Evolutionary conservation across 2,888 invertebrate species (phyloP), one percentile per base, ranked within the genome.

Genomic region (Pelosia muscerda): DNA sequence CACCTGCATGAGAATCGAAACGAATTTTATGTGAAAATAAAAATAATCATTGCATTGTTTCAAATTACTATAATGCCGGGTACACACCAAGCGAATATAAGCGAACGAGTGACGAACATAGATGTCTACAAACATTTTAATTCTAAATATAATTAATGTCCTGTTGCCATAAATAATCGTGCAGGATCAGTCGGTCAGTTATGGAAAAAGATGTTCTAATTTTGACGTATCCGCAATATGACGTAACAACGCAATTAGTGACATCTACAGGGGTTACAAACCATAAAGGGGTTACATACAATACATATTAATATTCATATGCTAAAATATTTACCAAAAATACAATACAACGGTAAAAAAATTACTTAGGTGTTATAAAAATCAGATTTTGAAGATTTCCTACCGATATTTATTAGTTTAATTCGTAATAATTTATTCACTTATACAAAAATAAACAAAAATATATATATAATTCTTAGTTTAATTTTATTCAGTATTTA

Each of bases 401-500:
- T n/a, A n/a, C n/a, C n/a, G n/a, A n/a, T n/a, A n/a, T n/a, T n/a
- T n/a, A n/a, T n/a, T n/a, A n/a, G n/a, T n/a, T n/a, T n/a, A n/a
- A n/a, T n/a, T n/a, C n/a, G n/a, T n/a, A n/a, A n/a, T n/a, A n/a
- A n/a, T n/a, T n/a, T n/a, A n/a, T n/a, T n/a, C n/a, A n/a, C n/a
- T n/a, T n/a, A n/a, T n/a, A n/a, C n/a, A n/a, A n/a, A n/a, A n/a
- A n/a, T n/a, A n/a, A n/a, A n/a, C n/a, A n/a, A n/a, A n/a, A n/a
- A n/a, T n/a, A n/a, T n/a, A n/a, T n/a, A n/a, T n/a, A n/a, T n/a
- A n/a, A n/a, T n/a, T n/a, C n/a, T n/a, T n/a, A n/a, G n/a, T n/a
- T n/a, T n/a, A n/a, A n/a, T n/a, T n/a, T n/a, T n/a, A n/a, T n/a
- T 74, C 66, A 58, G 2, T 28, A 67, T 56, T 26, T 23, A 68